These are phyloP conservation scores for Trissolcus japonicus DNA, from an alignment of 2,888 invertebrate genomes.

Conservation along the genomic window DNA sequence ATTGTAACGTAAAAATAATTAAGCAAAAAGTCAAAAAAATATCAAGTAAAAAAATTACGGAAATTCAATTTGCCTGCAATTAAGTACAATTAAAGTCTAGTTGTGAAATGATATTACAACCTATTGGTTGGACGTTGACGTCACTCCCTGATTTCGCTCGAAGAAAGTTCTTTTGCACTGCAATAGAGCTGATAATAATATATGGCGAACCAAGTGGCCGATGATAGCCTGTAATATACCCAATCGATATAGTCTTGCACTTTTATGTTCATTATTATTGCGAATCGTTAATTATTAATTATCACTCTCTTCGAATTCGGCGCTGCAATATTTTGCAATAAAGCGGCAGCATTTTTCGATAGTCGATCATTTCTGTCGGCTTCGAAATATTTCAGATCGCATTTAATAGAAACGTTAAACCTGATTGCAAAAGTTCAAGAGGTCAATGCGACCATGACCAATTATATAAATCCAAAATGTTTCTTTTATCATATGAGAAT, in stretches of 20 bases:
- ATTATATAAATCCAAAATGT: constrained; percentile 5
- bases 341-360: neutral
- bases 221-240: constrained; percentile 12
- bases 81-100: constrained; percentile 66
- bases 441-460: constrained; percentile 4
- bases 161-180: constrained; percentile 24
- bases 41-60: constrained; percentile 9
- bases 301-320: no score
- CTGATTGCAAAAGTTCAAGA: constrained; percentile 9
- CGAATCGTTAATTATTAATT: no score
- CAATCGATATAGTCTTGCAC: constrained; percentile 15
- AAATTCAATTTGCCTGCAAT: constrained; percentile 38
- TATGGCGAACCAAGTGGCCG: constrained; percentile 5
- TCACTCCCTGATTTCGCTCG: constrained; percentile 49
- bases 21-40: neutral
- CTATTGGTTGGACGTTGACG: constrained; percentile 61
- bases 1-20: no score
- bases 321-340: no score
- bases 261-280: constrained; percentile 22
- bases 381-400: neutral
- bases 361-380: neutral
- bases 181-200: constrained; percentile 27
- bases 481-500: neutral
- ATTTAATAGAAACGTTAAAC: constrained; percentile 27
- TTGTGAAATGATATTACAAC: constrained; percentile 65